Evolutionary conservation across 2,888 invertebrate species (phyloP), one percentile per base, ranked within the genome.

Genomic region (Harpagoxenus sublaevis): DNA sequence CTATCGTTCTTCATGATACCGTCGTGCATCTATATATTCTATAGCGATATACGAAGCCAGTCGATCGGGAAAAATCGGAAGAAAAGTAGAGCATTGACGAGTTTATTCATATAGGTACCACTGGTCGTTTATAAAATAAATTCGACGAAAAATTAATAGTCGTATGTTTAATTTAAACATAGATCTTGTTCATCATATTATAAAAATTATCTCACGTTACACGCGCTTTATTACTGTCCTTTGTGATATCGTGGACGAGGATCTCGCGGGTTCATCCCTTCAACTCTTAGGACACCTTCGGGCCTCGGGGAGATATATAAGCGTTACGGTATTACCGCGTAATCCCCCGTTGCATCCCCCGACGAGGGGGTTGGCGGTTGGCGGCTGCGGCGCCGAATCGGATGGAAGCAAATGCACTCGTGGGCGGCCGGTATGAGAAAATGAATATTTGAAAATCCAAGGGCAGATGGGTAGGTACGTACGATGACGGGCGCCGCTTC

Each of bases 381-480:
- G 68, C 66, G 60, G 51, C 57, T 68, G 82, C 31, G 68, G 82
- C 68, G 71, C 42, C 70, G 65, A 77, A 68, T 70, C 70, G 51
- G 57, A 51, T 57, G 66, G 79, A 55, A 55, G 65, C 77, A 62
- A 78, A 83, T 84, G 81, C 83, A 85, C 62, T 75, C 65, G 48
- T 23, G 79, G 63, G 48, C 42, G n/a, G 60, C 2, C 42, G 88
- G 81, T 87, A 86, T 84, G 91, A 86, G 88, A 84, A 87, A 90
- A 89, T 90, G 88, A 90, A 90, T 90, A 90, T 90, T 90, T 90
- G 84, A 90, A 78, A 78, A 78, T 82, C 75, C 77, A 45, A 45
- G 48, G 35, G 35, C 35, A n/a, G 31, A 74, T 45, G 23, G 53
- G 23, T 42, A 31, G 70, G 5, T 71, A 57, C 15, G 63, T 60